A percentile compares a stretch with the other conserved stretches of the same genome.
phyloP scores from a whole-genome alignment of 2,113 vertebrate genomes.

The Epinephelus lanceolatus region DNA sequence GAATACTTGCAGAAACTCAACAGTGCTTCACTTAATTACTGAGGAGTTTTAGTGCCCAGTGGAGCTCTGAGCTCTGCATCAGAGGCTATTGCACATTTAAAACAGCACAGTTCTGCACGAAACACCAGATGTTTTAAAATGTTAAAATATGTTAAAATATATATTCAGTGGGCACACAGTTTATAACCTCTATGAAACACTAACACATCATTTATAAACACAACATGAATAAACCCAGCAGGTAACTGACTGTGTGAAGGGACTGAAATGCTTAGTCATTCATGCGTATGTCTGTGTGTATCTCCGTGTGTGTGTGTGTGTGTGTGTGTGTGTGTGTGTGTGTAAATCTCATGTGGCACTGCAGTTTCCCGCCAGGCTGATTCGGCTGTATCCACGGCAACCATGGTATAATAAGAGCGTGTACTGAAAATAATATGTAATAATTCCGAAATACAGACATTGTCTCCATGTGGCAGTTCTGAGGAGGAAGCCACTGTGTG shows the following conservation, averaged over 20 bases:
- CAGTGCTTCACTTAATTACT: not conserved
- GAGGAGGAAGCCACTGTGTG: not conserved
- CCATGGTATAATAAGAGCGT: constrained; percentile 25
- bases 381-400: constrained; percentile 55
- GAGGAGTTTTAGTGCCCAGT: not conserved
- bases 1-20: not conserved
- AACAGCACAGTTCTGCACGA: not conserved
- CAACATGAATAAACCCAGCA: not conserved
- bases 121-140: not conserved
- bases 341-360: not conserved
- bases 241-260: not conserved
- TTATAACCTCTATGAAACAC: not conserved
- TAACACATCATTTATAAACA: not conserved
- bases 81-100: not conserved
- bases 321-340: not conserved
- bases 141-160: not conserved
- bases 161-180: not conserved
- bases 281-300: not conserved
- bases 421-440: constrained; percentile 13
- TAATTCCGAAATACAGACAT: constrained; percentile 38
- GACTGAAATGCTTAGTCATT: constrained; percentile 27
- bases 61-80: not conserved
- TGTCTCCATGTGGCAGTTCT: not conserved
- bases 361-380: constrained; percentile 25
- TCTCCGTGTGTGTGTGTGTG: constrained; percentile 9